Percentiles rank a stretch among this genome's conserved stretches.
phyloP scores from a whole-genome alignment of 1,140 invertebrate species.

The Himalopsyche phryganea region DNA sequence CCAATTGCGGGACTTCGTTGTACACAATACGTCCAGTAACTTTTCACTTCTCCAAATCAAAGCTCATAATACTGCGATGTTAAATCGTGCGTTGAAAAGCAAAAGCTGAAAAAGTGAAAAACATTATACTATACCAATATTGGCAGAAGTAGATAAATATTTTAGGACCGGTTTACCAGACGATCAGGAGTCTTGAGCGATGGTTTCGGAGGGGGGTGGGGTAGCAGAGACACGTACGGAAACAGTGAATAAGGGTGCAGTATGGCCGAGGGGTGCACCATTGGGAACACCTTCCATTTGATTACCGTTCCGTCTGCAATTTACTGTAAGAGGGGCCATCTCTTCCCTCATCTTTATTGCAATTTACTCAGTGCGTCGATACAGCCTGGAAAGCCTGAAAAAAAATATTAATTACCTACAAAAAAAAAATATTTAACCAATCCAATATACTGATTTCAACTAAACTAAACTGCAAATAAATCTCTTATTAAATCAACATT shows the following conservation, averaged over 20 bases:
- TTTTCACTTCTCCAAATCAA: too few relatives aligned
- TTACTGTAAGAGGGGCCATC: constrained; percentile 14
- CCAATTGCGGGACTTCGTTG: too few relatives aligned
- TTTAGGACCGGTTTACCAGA: constrained; percentile 10
- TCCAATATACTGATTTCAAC: too few relatives aligned
- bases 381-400: not conserved
- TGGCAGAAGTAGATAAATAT: constrained; percentile 18
- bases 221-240: constrained; percentile 10
- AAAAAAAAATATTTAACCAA: too few relatives aligned
- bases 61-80: too few relatives aligned
- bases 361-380: constrained; percentile 16
- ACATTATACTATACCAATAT: constrained; percentile 1
- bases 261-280: constrained; percentile 15
- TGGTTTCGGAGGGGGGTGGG: constrained; percentile 1
- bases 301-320: constrained; percentile 34
- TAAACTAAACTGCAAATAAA: too few relatives aligned
- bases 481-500: too few relatives aligned
- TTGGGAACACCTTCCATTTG: constrained; percentile 31
- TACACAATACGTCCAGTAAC: too few relatives aligned
- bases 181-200: constrained; percentile 4
- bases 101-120: too few relatives aligned
- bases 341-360: constrained; percentile 25
- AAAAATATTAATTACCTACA: not conserved
- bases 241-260: constrained; percentile 1
- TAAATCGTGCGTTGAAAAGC: too few relatives aligned